phyloP scores from a whole-genome alignment of 2,888 invertebrate genomes.

The Pandemis cinnamomeana region DNA sequence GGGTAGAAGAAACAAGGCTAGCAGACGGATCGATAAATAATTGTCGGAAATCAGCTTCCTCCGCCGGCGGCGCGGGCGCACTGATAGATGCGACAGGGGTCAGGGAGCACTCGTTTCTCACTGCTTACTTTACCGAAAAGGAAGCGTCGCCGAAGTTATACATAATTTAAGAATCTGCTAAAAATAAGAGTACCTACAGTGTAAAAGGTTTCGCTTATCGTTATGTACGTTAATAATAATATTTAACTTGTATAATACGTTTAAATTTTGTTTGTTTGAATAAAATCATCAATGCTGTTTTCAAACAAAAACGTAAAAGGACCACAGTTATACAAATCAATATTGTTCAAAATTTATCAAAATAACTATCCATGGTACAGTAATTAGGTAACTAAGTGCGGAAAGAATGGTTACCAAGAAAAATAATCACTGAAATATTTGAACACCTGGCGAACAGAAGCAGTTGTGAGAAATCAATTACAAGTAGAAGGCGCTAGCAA shows the following conservation, averaged over 20 bases:
- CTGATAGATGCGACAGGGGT: slow-evolving; percentile 56
- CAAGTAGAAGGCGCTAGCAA: slow-evolving; percentile 60
- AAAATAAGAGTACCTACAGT: too few species aligned
- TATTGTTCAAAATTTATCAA: too few species aligned
- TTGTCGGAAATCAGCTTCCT: slow-evolving; percentile 71
- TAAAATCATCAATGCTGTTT: too few species aligned
- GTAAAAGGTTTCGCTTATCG: too few species aligned
- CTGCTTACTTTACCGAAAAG: slow-evolving; percentile 31
- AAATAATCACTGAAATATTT: not conserved
- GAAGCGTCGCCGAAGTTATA: not conserved
- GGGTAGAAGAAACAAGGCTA: slow-evolving; percentile 56
- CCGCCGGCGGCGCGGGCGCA: slow-evolving; percentile 55
- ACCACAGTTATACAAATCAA: too few species aligned
- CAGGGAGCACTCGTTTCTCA: slow-evolving; percentile 28
- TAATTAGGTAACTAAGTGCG: too few species aligned
- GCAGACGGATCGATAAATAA: slow-evolving; percentile 61
- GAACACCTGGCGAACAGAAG: slow-evolving; percentile 30
- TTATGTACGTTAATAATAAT: too few species aligned
- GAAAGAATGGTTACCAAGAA: not conserved
- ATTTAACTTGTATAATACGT: too few species aligned
- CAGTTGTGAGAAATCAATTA: slow-evolving; percentile 62
- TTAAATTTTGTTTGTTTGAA: too few species aligned
- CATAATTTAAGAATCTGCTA: too few species aligned
- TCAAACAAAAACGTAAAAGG: too few species aligned
- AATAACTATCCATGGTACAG: too few species aligned